Evolutionary conservation across 2,113 vertebrate species (phyloP).

Genomic region (Chroicocephalus ridibundus): DNA sequence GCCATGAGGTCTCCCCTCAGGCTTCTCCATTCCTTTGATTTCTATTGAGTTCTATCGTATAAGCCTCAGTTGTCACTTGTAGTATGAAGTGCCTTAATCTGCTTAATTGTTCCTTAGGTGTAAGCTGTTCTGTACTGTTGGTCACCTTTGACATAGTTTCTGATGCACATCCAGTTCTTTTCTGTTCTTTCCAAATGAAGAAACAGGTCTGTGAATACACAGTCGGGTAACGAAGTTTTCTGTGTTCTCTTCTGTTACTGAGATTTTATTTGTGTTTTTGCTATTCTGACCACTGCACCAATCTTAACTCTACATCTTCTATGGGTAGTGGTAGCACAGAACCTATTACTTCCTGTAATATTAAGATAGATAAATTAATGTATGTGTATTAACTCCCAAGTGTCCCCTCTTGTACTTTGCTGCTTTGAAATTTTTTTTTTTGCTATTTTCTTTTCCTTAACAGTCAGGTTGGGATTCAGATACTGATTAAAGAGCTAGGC

Average conservation of each 20-base stretch:
- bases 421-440: not conserved
- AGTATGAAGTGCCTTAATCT: not conserved
- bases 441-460: not conserved
- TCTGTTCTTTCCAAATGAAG: not conserved
- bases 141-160: not conserved
- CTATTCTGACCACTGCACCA: not conserved
- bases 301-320: not conserved
- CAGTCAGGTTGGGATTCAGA: not conserved
- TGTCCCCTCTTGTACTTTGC: not conserved
- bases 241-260: not conserved
- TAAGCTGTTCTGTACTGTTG: not conserved
- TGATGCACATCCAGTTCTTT: not conserved
- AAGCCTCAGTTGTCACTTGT: not conserved
- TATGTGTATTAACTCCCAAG: not conserved
- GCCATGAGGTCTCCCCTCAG: not conserved
- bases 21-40: not conserved
- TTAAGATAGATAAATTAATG: not conserved
- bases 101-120: not conserved
- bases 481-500: not conserved
- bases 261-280: not conserved
- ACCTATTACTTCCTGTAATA: not conserved
- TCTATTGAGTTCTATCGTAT: not conserved
- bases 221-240: accelerated
- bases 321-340: not conserved
- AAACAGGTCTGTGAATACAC: not conserved